These are phyloP conservation scores for Castor canadensis DNA, from an alignment of 2,113 vertebrate genomes.

Conservation along the genomic window DNA sequence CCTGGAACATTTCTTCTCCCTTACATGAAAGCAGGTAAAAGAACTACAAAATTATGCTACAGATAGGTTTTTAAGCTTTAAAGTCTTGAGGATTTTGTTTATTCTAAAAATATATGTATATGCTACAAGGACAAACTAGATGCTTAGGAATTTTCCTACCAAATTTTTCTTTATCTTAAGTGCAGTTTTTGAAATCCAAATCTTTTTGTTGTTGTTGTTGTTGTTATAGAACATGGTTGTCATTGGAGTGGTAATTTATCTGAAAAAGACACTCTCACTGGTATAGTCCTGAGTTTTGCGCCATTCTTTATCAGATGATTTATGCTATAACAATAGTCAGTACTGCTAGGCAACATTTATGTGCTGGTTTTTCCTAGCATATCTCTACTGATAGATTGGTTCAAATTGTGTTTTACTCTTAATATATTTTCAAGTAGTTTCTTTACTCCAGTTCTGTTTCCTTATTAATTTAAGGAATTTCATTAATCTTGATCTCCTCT, in stretches of 20 bases:
- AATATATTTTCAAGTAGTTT: not conserved
- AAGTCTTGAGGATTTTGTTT: not conserved
- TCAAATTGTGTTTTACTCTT: not conserved
- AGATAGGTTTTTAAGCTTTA: not conserved
- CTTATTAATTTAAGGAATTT: not conserved
- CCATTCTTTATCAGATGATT: not conserved
- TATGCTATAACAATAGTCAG: not conserved
- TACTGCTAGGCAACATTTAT: not conserved
- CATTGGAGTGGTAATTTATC: not conserved
- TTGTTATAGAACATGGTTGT: not conserved
- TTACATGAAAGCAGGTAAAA: not conserved
- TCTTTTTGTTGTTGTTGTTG: not conserved
- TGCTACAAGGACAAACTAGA: not conserved
- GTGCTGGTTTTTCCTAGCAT: not conserved
- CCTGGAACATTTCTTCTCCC: not conserved
- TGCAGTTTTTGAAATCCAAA: not conserved
- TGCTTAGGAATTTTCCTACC: not conserved
- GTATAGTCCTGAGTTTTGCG: not conserved
- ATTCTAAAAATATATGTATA: not conserved
- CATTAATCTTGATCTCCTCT: not conserved
- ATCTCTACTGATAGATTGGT: not conserved
- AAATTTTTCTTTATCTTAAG: not conserved
- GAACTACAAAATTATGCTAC: not conserved
- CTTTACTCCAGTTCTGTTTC: not conserved
- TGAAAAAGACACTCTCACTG: not conserved